A percentile compares a stretch with the other conserved stretches of the same genome.
Evolutionary conservation across 2,113 vertebrate genomes (phyloP).

Genomic region (Edolisoma coerulescens): DNA sequence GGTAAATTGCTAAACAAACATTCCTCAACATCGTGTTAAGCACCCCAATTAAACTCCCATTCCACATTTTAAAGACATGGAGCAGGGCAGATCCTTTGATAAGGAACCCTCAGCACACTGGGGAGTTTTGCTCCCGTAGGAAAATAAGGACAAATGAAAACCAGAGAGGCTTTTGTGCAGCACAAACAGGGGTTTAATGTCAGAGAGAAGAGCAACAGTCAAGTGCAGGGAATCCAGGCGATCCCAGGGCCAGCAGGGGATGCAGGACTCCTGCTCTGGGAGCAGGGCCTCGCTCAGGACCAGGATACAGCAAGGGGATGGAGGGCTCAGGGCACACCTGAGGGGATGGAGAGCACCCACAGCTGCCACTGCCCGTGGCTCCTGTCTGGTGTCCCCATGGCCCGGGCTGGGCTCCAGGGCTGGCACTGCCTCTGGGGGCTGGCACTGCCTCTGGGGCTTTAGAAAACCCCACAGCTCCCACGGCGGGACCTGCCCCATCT

Average conservation of each 20-base stretch:
- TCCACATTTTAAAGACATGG: accelerated
- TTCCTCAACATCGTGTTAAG: not conserved
- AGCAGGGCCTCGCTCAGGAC: not conserved
- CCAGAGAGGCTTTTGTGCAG: not conserved
- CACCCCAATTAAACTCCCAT: not conserved
- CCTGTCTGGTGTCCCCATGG: not conserved
- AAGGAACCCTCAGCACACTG: accelerated
- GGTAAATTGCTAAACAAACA: not conserved
- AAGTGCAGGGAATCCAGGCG: not conserved
- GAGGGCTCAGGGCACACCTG: not conserved
- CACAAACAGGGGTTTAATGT: not conserved
- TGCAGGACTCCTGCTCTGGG: not conserved
- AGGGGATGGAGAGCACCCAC: too few species aligned
- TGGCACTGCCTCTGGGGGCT: too few species aligned
- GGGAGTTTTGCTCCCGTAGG: not conserved
- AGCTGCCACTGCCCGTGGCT: too few species aligned
- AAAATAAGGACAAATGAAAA: not conserved
- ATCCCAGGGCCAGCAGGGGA: too few species aligned
- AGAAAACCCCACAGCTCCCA: not conserved
- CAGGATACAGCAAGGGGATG: not conserved
- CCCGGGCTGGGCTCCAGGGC: not conserved
- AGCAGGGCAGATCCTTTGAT: not conserved
- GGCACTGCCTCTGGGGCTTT: not conserved
- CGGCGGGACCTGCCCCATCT: not conserved
- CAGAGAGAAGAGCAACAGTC: not conserved